A percentile compares a stretch with the other conserved stretches of the same genome.
These are phyloP conservation scores for Didymodactylos carnosus DNA, from an alignment of 2,888 invertebrate genomes.

Conservation along the genomic window DNA sequence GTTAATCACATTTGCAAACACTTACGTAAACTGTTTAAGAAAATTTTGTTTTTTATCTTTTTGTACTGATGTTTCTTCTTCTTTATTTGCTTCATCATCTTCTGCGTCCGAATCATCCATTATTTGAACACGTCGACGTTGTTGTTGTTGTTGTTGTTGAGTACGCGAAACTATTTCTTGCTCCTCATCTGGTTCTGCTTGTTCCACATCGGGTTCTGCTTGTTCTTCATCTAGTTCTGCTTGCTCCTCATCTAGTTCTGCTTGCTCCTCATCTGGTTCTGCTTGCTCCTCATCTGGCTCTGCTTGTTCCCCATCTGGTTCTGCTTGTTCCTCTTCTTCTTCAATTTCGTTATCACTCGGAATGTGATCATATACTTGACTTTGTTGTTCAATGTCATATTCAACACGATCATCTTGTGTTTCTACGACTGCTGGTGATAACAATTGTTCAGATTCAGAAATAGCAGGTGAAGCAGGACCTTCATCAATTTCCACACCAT, in stretches of 20 bases:
- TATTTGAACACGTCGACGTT: not conserved
- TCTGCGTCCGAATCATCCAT: not conserved
- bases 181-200: not conserved
- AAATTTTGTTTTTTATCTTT: not conserved
- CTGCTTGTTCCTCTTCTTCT: not conserved
- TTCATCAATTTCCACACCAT: not conserved
- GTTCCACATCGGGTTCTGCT: not conserved
- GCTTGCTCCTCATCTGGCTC: not conserved
- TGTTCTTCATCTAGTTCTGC: not conserved
- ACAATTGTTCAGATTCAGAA: too few relatives aligned
- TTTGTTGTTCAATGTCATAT: not conserved
- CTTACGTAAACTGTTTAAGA: not conserved
- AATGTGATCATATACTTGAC: not conserved
- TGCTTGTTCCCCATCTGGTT: not conserved
- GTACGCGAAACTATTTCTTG: not conserved
- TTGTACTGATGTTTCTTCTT: not conserved
- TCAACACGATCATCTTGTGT: not conserved
- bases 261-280: not conserved
- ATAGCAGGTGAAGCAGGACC: not conserved
- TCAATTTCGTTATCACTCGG: not conserved
- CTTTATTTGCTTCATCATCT: not conserved
- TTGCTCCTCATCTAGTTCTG: not conserved
- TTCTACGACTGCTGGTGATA: too few relatives aligned
- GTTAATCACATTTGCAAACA: not conserved
- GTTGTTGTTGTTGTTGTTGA: not conserved